Base-by-base conservation (phyloP, 2,797 vertebrate species). In the Peromyscus attwateri region DNA sequence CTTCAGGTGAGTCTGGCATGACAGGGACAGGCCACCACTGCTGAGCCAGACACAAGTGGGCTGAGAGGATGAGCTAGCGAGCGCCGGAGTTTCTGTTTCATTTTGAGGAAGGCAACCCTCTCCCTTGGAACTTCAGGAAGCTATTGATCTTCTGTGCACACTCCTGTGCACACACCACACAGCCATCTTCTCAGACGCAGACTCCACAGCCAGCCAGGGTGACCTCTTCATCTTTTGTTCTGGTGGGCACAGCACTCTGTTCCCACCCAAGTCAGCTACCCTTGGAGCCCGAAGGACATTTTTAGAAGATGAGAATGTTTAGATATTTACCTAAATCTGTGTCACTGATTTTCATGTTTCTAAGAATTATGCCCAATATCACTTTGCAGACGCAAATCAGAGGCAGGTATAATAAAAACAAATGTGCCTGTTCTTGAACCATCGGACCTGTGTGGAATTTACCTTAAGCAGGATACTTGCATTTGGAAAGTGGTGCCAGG, bases 41-140 rank as follows among this genome's bases (percentile, higher is more conserved):
- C 49, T 9, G 55, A 5, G 12, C 3, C 71, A 25, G 91, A 64
- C 25, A 21, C 84, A 66, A 9, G 60, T 13, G 27, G 92, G 13
- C 79, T 40, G 70, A 55, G 62, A 27, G 37, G 29, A 2, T 82
- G 55, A 1, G 55, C 6, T 6, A 0, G 23, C 14, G 1, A 27
- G 68, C 1, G 1, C 14, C 2, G 6, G 85, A 57, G 68, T 68
- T 31, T 37, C 49, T 23, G n/a, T 6, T 11, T 14, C 71, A 94
- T 97, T 97, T 84, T 75, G 55, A 91, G 49, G 82, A 93, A 96
- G 84, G 77, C 34, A 16, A 1, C 52, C 95, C 90, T 43, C 80
- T 98, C 92, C 25, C 6, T 97, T 19, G 66, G 77, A n/a, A 43
- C 19, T 92, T 40, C 57, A 16, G 77, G 97, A 97, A 94, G 81